Evolutionary conservation across 2,888 invertebrate species (phyloP), one percentile per base, ranked within the genome.

Genomic region (Pogonocherus hispidulus): DNA sequence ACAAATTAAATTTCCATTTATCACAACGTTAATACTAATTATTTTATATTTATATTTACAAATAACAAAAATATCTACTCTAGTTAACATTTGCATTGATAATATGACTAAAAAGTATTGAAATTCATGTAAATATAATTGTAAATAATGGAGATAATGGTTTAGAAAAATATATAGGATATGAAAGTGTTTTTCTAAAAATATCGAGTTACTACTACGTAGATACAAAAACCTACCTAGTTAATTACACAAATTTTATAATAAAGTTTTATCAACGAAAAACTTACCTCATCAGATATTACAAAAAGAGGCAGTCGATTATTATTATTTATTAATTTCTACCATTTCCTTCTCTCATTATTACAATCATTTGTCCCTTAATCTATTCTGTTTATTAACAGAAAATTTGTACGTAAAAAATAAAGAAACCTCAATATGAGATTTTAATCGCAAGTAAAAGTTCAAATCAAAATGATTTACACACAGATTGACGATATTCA

Each of bases 361-460:
- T n/a, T 41, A n/a, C 41, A 41, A 66, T 57, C 16, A 44, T 51
- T 62, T 20, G 37, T 47, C 19, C 19, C 41, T 67, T 71, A 71
- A 59, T 51, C 37, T 54, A 71, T 67, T 72, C 69, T 71, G 73
- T 74, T 67, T 62, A 59, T 69, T 71, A 35, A 65, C 60, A 68
- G 66, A 55, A 41, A 47, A 71, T 76, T 80, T 81, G 80, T 80
- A 81, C 80, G 80, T 77, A 79, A 74, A 72, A 70, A 66, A 49
- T 62, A 63, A 66, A 51, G 70, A 68, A 77, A 81, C 69, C 82
- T 81, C 83, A 83, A 83, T 82, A 78, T 83, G 83, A 83, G 83
- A 78, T 80, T 76, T 46, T 51, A 47, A 63, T 51, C 35, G 51
- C 51, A 62, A 62, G 59, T 59, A 67, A 63, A 60, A 49, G 49